Evolutionary conservation across 2,113 vertebrate genomes (phyloP).

Genomic region (Stigmatopora argus): DNA sequence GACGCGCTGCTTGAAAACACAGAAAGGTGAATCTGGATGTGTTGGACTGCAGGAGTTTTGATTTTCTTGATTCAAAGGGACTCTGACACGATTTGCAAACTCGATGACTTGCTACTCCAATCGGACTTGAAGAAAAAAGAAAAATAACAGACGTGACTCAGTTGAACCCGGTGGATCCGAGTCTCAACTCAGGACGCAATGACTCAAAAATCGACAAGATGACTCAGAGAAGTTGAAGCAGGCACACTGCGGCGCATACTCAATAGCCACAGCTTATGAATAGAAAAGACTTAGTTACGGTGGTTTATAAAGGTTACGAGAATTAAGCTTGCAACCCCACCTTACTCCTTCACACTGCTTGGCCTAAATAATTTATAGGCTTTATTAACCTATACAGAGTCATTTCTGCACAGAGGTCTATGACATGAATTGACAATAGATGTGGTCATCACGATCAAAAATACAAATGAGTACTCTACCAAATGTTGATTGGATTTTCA

Average conservation of each 20-base stretch:
- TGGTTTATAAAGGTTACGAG: background rate
- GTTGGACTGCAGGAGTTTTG: no score
- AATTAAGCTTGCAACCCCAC: background rate
- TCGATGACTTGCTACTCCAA: no score
- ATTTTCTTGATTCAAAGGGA: no score
- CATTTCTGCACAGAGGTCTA: background rate
- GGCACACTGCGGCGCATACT: background rate
- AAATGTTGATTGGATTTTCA: constrained; percentile 14
- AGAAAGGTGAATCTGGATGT: no score
- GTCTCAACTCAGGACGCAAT: no score
- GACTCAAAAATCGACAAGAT: no score
- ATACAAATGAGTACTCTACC: constrained; percentile 1
- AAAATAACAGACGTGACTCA: no score
- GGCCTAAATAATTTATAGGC: background rate
- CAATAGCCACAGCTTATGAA: constrained; percentile 8
- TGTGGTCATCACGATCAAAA: background rate
- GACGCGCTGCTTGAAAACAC: background rate
- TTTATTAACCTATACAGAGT: background rate
- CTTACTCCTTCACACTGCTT: no score
- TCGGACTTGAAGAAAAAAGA: no score
- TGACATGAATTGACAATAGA: background rate
- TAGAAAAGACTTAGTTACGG: background rate
- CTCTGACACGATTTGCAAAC: no score
- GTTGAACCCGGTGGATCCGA: no score
- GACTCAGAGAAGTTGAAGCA: no score